Evolutionary conservation across 2,797 vertebrate species (phyloP), one percentile per base, ranked within the genome.

Genomic region (Pterois miles): DNA sequence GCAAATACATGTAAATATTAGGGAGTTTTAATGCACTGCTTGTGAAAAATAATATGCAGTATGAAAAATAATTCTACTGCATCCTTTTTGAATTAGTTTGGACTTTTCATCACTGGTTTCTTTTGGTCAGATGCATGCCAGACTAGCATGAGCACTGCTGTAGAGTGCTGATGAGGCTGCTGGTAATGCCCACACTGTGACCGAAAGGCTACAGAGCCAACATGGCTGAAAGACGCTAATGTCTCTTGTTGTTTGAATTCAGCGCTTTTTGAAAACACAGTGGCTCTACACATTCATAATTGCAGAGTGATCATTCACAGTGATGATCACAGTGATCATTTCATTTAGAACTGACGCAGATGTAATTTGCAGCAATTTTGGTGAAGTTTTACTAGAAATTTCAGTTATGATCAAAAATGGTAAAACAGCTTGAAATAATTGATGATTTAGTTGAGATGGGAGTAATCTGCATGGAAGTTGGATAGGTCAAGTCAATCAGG

Each of bases 401-500:
- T 14, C 38, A 57, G 22, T 59, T 14, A 33, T 46, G 4, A 69
- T 18, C 58, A 20, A 23, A 59, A 66, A 46, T 50, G 50, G 58
- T 34, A 48, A 74, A 78, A 38, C 76, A 67, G 52, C 50, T 43
- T 65, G 68, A 48, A 60, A 14, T 59, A 20, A 59, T 64, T 48
- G 11, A 33, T 79, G 8, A 48, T 64, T 76, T 74, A 29, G 4
- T 56, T 8, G 20, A 16, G 20, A 64, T 59, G 36, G 23, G 14
- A 56, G 71, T 38, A 46, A 69, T 80, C 10, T 81, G 25, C 5
- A 23, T 31, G 16, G 31, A 27, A 69, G 29, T 66, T 50, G 16
- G 14, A 78, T 34, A 65, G 46, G 62, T 78, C 38, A 74, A 43
- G 27, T 81, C 36, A 75, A 57, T 72, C 7, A 52, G 43, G 20